Evolutionary conservation across 53 echinoderm and acorn worm genomes (phyloP).

Genomic region (Temnopleurus reevesii): DNA sequence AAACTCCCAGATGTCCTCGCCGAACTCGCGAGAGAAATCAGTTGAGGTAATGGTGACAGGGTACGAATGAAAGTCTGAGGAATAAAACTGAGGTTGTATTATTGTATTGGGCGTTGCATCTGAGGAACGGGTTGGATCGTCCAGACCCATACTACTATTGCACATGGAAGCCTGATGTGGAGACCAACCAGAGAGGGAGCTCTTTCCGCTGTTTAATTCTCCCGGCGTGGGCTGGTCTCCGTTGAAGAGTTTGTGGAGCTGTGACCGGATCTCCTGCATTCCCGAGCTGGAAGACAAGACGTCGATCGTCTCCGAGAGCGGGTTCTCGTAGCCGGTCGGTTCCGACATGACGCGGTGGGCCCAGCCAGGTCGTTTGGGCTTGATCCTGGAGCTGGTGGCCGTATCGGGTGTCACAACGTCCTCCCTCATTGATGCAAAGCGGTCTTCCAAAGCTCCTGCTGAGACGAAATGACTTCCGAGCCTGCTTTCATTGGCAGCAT

Average conservation of each 20-base stretch:
- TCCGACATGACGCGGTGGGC: constrained; percentile 57
- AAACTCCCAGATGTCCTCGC: constrained; percentile 81
- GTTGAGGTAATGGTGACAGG: constrained; percentile 57
- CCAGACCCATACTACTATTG: constrained; percentile 26
- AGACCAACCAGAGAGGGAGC: constrained; percentile 37
- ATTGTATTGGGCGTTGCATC: constrained; percentile 23
- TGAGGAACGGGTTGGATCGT: constrained; percentile 4
- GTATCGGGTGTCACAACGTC: constrained; percentile 12
- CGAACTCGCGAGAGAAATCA: constrained; percentile 52
- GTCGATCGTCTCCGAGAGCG: constrained; percentile 39
- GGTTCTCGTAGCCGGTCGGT: constrained; percentile 51
- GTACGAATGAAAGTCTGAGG: constrained; percentile 43
- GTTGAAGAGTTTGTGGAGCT: constrained; percentile 45
- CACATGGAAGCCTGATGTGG: constrained; percentile 46
- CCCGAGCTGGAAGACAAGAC: constrained; percentile 52
- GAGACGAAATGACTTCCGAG: constrained; percentile 11
- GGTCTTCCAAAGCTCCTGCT: not conserved
- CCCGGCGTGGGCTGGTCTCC: constrained; percentile 11
- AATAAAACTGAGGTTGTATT: constrained; percentile 9
- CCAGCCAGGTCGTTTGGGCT: constrained; percentile 53
- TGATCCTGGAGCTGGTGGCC: constrained; percentile 40
- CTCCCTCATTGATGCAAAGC: not conserved
- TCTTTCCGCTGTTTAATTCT: not conserved
- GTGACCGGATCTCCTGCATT: not conserved
- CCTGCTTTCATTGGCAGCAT: constrained; percentile 6